Base-by-base conservation (phyloP, 2,888 invertebrate species). In the Vesta saturnalis region DNA sequence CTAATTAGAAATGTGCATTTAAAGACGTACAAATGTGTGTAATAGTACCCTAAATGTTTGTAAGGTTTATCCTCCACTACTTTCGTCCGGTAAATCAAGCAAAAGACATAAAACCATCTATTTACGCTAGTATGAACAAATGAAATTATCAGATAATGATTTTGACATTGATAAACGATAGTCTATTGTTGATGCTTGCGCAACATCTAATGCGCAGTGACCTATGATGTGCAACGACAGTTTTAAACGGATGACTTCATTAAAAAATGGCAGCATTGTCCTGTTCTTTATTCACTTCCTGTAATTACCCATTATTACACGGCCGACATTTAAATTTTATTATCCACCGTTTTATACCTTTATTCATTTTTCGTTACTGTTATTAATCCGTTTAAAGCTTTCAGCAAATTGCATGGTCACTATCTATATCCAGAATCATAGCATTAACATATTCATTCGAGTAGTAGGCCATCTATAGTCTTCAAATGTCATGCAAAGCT, bases 361-460 rank as follows among this genome's bases (percentile, higher is more conserved):
- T n/a, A n/a, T n/a, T n/a, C n/a, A n/a, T n/a, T 39, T 39, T 67
- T 49, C 23, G 21, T 60, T 35, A 35, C 23, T 23, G 23, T 23
- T 23, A 23, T 23, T 23, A 23, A 23, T 23, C 23, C 8, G 8
- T n/a, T n/a, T n/a, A n/a, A n/a, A n/a, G 4, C 3, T 57, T 71
- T 70, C 67, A 70, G 72, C 68, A 76, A 77, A 79, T 78, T 77
- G 79, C 78, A 74, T 69, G 72, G 78, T 80, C 79, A 80, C 77
- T 78, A 79, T 79, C 80, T 77, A 75, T 76, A 78, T 77, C 78
- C 74, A 77, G 79, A 78, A 77, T 76, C 77, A 69, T 73, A 75
- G 72, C 75, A 72, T 72, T 72, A 72, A 72, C 73, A 73, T 75
- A 72, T 64, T 66, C 62, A 62, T 70, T 67, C 54, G 15, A 39